phyloP scores from a whole-genome alignment of 2,888 invertebrate genomes.

The Chloromyia formosa region DNA sequence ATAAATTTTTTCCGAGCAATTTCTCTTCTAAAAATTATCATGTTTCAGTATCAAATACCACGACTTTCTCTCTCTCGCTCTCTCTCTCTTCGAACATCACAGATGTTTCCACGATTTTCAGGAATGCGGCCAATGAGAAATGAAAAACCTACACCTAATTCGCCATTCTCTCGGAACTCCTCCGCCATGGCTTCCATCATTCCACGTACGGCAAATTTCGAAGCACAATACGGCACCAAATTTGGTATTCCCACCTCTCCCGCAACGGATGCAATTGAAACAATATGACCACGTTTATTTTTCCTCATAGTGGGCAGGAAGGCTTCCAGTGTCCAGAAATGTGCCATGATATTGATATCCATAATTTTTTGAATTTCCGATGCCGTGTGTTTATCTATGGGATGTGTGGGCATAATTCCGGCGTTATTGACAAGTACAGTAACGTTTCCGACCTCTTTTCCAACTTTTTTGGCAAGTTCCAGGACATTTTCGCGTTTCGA shows the following conservation, averaged over 20 bases:
- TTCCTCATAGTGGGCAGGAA: conserved; percentile 81
- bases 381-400: conserved; percentile 71
- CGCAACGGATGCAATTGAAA: conserved; percentile 80
- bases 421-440: conserved; percentile 86
- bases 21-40: no score
- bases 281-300: conserved; percentile 78
- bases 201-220: conserved; percentile 85
- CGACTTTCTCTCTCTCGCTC: no score
- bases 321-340: conserved; percentile 79
- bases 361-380: conserved; percentile 76
- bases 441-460: conserved; percentile 77
- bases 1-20: no score
- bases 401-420: conserved; percentile 84
- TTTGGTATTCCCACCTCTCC: conserved; percentile 77
- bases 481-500: conserved; percentile 75
- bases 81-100: no score
- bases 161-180: conserved; percentile 73
- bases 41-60: not conserved
- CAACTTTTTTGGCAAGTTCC: conserved; percentile 70
- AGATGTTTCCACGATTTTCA: no score
- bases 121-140: no score
- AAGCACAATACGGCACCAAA: conserved; percentile 81
- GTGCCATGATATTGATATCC: conserved; percentile 80
- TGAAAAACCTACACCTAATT: conserved; percentile 47
- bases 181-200: conserved; percentile 84